Evolutionary conservation across 2,888 invertebrate species (phyloP).

Genomic region (Drosophila greeni): DNA sequence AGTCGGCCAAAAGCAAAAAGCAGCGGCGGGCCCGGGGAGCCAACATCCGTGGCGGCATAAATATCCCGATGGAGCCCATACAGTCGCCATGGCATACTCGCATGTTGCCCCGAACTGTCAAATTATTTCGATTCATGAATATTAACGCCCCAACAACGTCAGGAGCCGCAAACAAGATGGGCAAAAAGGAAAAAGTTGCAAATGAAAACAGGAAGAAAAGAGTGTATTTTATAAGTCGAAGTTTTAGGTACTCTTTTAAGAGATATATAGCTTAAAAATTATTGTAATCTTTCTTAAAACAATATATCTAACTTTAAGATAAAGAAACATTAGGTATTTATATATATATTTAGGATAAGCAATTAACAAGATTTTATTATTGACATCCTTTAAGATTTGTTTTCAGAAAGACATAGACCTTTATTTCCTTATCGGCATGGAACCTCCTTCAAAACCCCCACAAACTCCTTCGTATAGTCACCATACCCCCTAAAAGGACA

Average conservation of each 20-base stretch:
- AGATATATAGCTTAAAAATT: not conserved
- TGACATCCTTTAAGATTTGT: too few species aligned
- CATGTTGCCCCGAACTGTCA: slow-evolving; percentile 74
- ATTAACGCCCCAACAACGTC: slow-evolving; percentile 68
- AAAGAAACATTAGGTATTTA: too few species aligned
- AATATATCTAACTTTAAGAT: not conserved
- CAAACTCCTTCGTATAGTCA: not conserved
- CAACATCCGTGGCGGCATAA: slow-evolving; percentile 55
- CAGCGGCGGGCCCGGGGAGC: slow-evolving; percentile 33
- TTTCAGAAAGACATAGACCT: not conserved
- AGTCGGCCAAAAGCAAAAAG: slow-evolving; percentile 6
- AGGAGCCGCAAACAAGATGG: slow-evolving; percentile 43
- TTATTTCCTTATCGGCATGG: not conserved
- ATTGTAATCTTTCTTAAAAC: not conserved
- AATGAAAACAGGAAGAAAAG: slow-evolving; percentile 5
- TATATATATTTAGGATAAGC: not conserved
- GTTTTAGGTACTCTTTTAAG: slow-evolving; percentile 2
- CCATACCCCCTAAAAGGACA: not conserved
- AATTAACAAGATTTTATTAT: not conserved
- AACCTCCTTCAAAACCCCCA: too few species aligned
- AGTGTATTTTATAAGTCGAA: slow-evolving; percentile 23
- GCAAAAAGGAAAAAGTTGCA: slow-evolving; percentile 21
- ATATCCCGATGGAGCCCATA: slow-evolving; percentile 56
- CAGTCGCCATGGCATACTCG: slow-evolving; percentile 62
- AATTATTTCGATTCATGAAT: slow-evolving; percentile 75